These are phyloP conservation scores for Acrossocheilus wenchowensis DNA, from an alignment of 2,797 vertebrate species.

Conservation along the genomic window DNA sequence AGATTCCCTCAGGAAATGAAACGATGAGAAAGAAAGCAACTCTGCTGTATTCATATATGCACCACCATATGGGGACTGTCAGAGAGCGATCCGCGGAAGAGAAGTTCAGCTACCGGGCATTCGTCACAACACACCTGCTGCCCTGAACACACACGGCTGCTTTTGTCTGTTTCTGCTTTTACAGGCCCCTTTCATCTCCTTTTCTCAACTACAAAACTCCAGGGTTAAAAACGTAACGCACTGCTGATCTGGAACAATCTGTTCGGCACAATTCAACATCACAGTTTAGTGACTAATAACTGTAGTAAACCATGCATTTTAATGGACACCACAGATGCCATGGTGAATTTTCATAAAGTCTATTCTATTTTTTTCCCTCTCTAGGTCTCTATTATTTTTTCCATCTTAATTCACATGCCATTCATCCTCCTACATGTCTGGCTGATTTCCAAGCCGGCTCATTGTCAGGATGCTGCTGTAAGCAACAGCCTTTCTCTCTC, in stretches of 20 bases:
- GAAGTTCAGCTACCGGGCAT: conserved; percentile 28
- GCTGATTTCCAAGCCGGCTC: background rate
- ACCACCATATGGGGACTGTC: conserved; percentile 48
- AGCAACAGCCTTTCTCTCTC: conserved; percentile 6
- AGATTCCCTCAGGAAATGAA: conserved; percentile 11
- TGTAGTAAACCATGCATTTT: background rate
- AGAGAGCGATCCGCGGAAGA: conserved; percentile 24
- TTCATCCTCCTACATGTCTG: conserved; percentile 3
- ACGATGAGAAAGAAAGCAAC: background rate
- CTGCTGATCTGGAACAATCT: background rate
- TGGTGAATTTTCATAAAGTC: no score
- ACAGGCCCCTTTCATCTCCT: conserved; percentile 66
- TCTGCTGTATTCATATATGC: conserved; percentile 33
- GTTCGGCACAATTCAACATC: background rate
- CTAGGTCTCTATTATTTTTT: background rate
- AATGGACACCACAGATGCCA: background rate
- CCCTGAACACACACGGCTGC: conserved; percentile 54
- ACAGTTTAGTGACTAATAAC: background rate
- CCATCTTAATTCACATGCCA: background rate
- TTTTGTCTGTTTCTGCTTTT: conserved; percentile 54
- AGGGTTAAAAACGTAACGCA: background rate
- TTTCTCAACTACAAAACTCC: conserved; percentile 54
- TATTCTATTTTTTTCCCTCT: background rate
- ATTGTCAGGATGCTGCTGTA: conserved; percentile 3
- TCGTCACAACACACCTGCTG: conserved; percentile 22